Conservation (phyloP, 2,888 invertebrate genomes). For the Heliconius sara region DNA sequence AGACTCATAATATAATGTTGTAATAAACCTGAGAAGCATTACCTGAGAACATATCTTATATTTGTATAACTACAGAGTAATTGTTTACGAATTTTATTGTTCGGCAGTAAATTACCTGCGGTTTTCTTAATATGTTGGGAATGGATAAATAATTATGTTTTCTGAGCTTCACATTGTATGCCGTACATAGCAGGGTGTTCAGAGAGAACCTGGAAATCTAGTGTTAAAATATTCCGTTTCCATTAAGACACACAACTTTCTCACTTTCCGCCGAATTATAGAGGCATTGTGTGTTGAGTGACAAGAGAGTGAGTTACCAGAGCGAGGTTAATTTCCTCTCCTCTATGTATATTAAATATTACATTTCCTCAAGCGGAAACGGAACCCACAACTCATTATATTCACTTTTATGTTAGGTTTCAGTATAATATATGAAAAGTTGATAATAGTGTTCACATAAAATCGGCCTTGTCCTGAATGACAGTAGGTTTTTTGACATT, state of each 20-base stretch:
- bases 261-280: no score
- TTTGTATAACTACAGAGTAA: not conserved
- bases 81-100: not conserved
- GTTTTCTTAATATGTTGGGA: not conserved
- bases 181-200: no score
- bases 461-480: constrained; percentile 1
- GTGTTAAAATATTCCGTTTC: no score
- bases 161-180: not conserved
- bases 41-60: not conserved
- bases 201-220: no score
- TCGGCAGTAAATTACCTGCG: not conserved
- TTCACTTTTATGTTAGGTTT: not conserved
- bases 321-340: no score
- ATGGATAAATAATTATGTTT: not conserved
- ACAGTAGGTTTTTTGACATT: not conserved
- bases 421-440: not conserved
- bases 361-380: no score
- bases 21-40: not conserved
- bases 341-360: no score
- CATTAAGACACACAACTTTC: no score
- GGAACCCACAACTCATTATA: no score
- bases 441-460: not conserved
- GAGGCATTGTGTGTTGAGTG: no score
- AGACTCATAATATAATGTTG: not conserved
- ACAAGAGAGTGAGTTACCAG: no score